phyloP scores from a whole-genome alignment of 2,113 vertebrate species.

The Machaerirhynchus nigripectus region DNA sequence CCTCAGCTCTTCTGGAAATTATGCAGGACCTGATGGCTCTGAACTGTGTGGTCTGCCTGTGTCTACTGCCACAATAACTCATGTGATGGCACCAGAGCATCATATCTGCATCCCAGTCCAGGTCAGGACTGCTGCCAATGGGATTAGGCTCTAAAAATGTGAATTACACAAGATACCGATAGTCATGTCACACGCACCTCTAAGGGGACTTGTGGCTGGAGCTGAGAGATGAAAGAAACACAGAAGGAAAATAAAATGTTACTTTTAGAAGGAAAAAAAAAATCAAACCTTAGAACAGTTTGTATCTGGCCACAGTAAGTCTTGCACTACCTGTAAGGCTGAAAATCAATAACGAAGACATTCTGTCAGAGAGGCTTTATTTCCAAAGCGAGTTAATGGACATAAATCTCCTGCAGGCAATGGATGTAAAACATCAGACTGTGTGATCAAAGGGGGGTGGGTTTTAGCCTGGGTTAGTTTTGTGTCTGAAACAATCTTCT shows the following conservation, averaged over 20 bases:
- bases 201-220: neutral
- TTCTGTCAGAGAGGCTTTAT: constrained; percentile 2
- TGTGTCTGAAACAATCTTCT: neutral
- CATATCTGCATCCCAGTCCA: neutral
- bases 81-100: neutral
- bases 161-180: neutral
- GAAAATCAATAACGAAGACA: neutral
- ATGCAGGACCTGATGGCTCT: neutral
- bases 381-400: constrained; percentile 7
- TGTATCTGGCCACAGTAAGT: neutral
- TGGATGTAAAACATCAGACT: neutral
- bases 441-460: neutral
- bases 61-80: neutral
- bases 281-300: neutral
- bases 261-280: neutral
- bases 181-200: neutral
- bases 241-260: neutral
- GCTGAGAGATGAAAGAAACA: neutral
- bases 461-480: neutral
- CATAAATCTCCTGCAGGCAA: neutral
- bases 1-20: neutral
- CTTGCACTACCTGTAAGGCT: neutral
- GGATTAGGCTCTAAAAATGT: neutral
- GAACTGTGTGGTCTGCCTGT: fast-evolving
- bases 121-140: neutral